Percentiles rank a stretch among this genome's conserved stretches.
phyloP scores from a whole-genome alignment of 2,888 invertebrate species.

The Drosophila parthenogenetica region DNA sequence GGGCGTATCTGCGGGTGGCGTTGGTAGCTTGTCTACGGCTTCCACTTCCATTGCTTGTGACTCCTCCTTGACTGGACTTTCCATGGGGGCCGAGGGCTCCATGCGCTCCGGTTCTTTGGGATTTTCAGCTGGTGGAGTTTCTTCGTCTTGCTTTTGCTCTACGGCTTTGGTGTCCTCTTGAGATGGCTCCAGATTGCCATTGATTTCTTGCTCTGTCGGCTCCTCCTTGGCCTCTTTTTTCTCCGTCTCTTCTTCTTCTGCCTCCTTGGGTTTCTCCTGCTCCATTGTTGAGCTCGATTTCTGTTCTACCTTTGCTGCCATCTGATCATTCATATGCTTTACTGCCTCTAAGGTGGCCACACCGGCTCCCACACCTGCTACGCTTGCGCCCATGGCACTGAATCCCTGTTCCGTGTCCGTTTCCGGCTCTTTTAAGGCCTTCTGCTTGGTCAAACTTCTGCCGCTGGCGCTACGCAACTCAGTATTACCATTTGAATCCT shows the following conservation, averaged over 20 bases:
- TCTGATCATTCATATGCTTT: conserved; percentile 57
- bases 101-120: background rate
- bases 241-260: background rate
- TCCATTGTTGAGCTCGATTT: too few species aligned
- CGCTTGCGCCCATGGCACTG: conserved; percentile 38
- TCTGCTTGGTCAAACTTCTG: conserved; percentile 54
- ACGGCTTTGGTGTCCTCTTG: background rate
- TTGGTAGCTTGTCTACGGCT: conserved; percentile 48
- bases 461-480: conserved; percentile 50
- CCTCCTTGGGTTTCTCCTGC: conserved; percentile 2
- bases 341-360: conserved; percentile 62
- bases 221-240: conserved; percentile 13
- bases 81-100: conserved; percentile 63
- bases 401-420: conserved; percentile 17
- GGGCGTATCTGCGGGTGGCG: conserved; percentile 48
- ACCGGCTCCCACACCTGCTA: conserved; percentile 33
- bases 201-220: conserved; percentile 15
- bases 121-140: background rate
- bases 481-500: conserved; percentile 64
- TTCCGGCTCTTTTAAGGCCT: conserved; percentile 46
- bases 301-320: conserved; percentile 6
- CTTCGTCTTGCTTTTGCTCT: background rate
- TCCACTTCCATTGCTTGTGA: conserved; percentile 9
- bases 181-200: conserved; percentile 33
- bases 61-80: conserved; percentile 25